Evolutionary conservation across 2,113 vertebrate genomes (phyloP).

Genomic region (Tetrax tetrax): DNA sequence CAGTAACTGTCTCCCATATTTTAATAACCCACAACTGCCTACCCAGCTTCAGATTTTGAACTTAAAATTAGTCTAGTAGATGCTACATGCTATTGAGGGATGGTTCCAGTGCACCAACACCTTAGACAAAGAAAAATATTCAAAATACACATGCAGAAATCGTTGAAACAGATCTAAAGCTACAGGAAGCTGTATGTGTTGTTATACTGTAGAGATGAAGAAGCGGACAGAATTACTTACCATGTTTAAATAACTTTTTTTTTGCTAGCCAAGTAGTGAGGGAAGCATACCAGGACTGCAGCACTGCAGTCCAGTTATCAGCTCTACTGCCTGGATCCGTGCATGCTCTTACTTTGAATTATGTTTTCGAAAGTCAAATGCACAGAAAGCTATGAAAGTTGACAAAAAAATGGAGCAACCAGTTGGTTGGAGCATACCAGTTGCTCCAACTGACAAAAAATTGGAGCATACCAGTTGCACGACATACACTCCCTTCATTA

Average conservation of each 20-base stretch:
- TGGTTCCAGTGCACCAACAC: accelerated
- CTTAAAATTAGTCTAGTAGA: not conserved
- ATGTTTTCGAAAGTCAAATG: not conserved
- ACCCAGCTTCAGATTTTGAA: not conserved
- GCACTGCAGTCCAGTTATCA: not conserved
- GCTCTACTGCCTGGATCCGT: not conserved
- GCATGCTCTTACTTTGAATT: accelerated
- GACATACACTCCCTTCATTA: not conserved
- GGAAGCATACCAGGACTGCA: not conserved
- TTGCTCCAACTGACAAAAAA: not conserved
- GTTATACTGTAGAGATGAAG: not conserved
- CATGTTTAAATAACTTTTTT: not conserved
- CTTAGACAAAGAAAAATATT: not conserved
- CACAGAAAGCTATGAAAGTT: not conserved
- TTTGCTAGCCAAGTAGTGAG: not conserved
- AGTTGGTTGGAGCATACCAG: too few relatives aligned
- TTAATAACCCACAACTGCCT: not conserved
- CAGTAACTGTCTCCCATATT: not conserved
- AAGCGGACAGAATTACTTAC: not conserved
- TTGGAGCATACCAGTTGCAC: not conserved
- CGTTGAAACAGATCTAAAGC: not conserved
- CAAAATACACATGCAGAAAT: not conserved
- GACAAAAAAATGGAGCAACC: not conserved
- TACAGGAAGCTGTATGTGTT: not conserved
- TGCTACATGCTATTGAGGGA: not conserved